These are phyloP conservation scores for Ciconia maguari DNA, from an alignment of 2,113 vertebrate species.

Conservation along the genomic window DNA sequence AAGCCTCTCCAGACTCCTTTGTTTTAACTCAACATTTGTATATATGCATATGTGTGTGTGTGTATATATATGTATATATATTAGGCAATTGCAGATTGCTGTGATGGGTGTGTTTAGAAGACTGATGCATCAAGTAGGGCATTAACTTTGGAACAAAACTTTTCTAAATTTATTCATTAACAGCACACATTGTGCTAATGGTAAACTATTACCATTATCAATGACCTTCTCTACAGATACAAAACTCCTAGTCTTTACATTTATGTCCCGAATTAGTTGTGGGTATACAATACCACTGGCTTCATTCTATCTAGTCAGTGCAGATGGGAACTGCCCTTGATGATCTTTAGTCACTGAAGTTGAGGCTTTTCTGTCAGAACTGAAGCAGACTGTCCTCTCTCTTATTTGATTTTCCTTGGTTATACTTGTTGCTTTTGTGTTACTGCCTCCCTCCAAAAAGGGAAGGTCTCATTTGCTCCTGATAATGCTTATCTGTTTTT, in stretches of 20 bases:
- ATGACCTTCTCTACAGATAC: background rate
- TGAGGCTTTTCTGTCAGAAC: background rate
- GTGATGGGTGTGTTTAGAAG: background rate
- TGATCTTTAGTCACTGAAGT: background rate
- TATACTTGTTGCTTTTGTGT: background rate
- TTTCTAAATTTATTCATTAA: background rate
- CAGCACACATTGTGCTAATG: background rate
- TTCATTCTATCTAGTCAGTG: background rate
- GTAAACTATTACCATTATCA: background rate
- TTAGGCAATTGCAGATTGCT: background rate
- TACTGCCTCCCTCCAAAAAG: background rate
- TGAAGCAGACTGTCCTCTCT: background rate
- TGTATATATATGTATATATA: background rate
- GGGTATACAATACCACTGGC: background rate
- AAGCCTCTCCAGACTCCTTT: background rate
- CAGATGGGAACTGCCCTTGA: background rate
- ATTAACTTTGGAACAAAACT: background rate
- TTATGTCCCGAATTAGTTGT: background rate
- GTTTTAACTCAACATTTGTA: background rate
- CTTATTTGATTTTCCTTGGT: background rate
- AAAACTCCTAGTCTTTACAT: background rate
- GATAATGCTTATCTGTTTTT: background rate
- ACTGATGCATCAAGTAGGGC: background rate
- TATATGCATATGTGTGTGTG: background rate
- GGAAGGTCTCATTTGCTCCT: background rate